Evolutionary conservation across 2,113 vertebrate genomes (phyloP).

Genomic region (Furnarius figulus): DNA sequence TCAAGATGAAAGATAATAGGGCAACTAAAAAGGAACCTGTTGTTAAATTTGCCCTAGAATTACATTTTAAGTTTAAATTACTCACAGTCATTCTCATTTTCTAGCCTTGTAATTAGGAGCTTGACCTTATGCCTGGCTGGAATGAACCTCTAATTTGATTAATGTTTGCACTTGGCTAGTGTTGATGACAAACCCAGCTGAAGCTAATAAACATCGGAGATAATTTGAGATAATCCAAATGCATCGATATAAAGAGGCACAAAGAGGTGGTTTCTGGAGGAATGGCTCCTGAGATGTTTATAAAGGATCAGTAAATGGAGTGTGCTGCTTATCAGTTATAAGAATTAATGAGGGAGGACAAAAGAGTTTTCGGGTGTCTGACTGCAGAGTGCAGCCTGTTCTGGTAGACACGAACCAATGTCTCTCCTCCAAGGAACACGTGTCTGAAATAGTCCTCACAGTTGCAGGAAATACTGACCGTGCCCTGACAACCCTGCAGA

Average conservation of each 20-base stretch:
- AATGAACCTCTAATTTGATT: neutral
- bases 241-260: neutral
- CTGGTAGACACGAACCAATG: neutral
- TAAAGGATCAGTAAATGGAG: neutral
- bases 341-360: neutral
- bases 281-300: neutral
- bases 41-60: neutral
- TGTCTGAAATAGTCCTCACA: neutral
- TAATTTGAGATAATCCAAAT: neutral
- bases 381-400: neutral
- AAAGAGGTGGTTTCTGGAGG: neutral
- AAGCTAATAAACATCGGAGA: neutral
- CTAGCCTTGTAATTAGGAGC: neutral
- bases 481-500: neutral
- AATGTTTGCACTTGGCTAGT: neutral
- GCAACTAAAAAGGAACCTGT: neutral
- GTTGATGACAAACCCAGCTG: neutral
- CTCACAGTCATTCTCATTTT: neutral
- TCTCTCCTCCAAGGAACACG: neutral
- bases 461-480: neutral
- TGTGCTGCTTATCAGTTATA: neutral
- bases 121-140: neutral
- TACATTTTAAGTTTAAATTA: constrained; percentile 11
- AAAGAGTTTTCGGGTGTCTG: neutral
- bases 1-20: neutral